Evolutionary conservation across 1,140 invertebrate species (phyloP).

Genomic region (Drosophila seguyi): DNA sequence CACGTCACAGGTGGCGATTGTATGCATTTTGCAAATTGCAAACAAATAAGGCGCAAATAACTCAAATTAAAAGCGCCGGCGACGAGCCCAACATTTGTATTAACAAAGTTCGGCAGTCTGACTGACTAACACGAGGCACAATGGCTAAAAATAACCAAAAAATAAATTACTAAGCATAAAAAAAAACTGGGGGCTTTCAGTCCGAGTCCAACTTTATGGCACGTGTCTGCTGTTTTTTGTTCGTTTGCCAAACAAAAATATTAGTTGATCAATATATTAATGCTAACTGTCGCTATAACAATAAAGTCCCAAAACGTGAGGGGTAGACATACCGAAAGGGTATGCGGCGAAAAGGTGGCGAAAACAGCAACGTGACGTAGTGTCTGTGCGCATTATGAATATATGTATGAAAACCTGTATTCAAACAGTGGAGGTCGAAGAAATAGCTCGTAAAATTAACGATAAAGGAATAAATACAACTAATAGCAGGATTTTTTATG

Average conservation of each 20-base stretch:
- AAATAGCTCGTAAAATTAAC: background rate
- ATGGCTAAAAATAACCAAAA: conserved; percentile 25
- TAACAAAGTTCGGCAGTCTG: conserved; percentile 1
- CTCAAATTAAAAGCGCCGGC: conserved; percentile 31
- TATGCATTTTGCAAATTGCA: conserved; percentile 15
- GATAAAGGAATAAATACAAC: background rate
- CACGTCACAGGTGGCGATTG: background rate
- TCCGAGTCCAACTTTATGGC: conserved; percentile 1
- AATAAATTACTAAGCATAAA: conserved; percentile 15
- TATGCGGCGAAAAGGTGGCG: background rate
- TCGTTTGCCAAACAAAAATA: conserved; percentile 20
- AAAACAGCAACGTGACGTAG: conserved; percentile 39
- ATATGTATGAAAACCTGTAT: conserved; percentile 1
- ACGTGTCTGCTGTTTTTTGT: conserved; percentile 18
- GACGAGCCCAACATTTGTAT: conserved; percentile 14
- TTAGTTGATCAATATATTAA: conserved; percentile 32
- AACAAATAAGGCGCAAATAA: conserved; percentile 39
- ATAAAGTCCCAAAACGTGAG: conserved; percentile 22
- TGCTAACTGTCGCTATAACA: conserved; percentile 15
- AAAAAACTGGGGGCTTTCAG: background rate
- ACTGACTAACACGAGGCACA: conserved; percentile 1
- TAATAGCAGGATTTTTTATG: background rate
- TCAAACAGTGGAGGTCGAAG: conserved; percentile 3
- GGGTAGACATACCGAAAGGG: conserved; percentile 23
- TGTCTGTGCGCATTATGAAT: conserved; percentile 22